A percentile compares a stretch with the other conserved stretches of the same genome.
Conservation (phyloP, 2,797 vertebrate species). For the Myotis findleyi region DNA sequence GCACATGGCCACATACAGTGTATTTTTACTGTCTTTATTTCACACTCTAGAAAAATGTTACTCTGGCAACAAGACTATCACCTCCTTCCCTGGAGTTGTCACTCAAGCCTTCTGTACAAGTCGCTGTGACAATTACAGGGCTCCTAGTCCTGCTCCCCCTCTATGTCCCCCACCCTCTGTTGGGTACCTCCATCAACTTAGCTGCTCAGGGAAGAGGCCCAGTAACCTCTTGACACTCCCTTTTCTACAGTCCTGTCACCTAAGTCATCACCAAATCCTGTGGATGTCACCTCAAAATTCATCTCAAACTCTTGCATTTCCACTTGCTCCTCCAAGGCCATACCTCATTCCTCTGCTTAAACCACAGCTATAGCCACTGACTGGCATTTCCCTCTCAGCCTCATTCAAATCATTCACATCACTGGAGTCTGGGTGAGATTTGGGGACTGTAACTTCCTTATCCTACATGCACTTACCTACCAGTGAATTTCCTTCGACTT, state of each 20-base stretch:
- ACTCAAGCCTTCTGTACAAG: not conserved
- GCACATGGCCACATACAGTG: not conserved
- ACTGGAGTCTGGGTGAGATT: not conserved
- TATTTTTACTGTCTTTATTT: constrained; percentile 57
- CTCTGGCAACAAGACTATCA: constrained; percentile 51
- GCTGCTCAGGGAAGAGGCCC: not conserved
- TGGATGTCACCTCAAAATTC: not conserved
- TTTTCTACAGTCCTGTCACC: not conserved
- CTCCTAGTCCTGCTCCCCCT: fast-evolving
- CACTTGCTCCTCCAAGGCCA: too few species aligned
- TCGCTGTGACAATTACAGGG: not conserved
- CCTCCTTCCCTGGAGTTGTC: not conserved
- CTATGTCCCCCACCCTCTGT: not conserved
- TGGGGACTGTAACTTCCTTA: not conserved
- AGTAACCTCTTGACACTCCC: not conserved
- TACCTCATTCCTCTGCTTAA: not conserved
- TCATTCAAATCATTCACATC: not conserved
- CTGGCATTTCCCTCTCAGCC: not conserved
- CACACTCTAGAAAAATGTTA: constrained; percentile 1
- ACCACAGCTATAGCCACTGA: not conserved
- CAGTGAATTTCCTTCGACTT: not conserved
- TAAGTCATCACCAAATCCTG: not conserved
- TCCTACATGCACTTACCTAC: not conserved
- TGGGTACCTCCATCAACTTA: not conserved
- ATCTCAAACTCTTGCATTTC: not conserved